phyloP scores from a whole-genome alignment of 2,797 vertebrate genomes.

The Enoplosus armatus region DNA sequence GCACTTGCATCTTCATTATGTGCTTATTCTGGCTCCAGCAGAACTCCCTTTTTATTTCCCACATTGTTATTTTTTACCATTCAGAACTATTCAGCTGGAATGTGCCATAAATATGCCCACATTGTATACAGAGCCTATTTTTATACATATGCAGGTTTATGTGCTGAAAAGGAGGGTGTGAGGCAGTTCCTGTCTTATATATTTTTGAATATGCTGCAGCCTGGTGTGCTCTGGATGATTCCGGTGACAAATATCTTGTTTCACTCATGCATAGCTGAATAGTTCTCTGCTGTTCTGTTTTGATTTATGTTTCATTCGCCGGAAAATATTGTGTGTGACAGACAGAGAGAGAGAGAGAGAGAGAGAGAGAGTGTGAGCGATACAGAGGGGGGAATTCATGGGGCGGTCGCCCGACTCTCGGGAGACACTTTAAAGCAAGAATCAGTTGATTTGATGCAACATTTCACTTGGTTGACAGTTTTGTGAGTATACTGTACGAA shows the following conservation, averaged over 20 bases:
- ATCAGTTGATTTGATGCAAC: conserved; percentile 32
- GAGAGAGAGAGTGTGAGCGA: background rate
- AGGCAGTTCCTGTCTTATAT: conserved; percentile 19
- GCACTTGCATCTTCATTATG: conserved; percentile 24
- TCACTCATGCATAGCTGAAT: conserved; percentile 7
- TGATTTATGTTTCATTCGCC: conserved; percentile 37
- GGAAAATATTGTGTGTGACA: conserved; percentile 18
- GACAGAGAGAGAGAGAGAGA: background rate
- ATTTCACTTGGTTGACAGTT: conserved; percentile 46
- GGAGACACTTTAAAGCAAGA: conserved; percentile 37
- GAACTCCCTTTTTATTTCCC: conserved; percentile 1
- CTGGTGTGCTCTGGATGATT: conserved; percentile 16
- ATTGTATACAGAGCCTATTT: conserved; percentile 12
- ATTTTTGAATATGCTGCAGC: conserved; percentile 32
- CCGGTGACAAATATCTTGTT: conserved; percentile 39
- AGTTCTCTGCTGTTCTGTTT: conserved; percentile 16
- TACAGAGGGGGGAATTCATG: conserved; percentile 8
- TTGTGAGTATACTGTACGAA: conserved; percentile 21
- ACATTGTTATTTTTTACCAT: conserved; percentile 21
- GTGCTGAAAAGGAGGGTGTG: background rate
- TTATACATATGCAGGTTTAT: conserved; percentile 24
- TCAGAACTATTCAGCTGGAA: conserved; percentile 19
- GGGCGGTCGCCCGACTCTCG: conserved; percentile 27
- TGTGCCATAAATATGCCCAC: conserved; percentile 29
- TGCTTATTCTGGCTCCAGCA: conserved; percentile 6